Evolutionary conservation across 2,888 invertebrate genomes (phyloP), one percentile per base, ranked within the genome.

Genomic region (Norana najaformis): DNA sequence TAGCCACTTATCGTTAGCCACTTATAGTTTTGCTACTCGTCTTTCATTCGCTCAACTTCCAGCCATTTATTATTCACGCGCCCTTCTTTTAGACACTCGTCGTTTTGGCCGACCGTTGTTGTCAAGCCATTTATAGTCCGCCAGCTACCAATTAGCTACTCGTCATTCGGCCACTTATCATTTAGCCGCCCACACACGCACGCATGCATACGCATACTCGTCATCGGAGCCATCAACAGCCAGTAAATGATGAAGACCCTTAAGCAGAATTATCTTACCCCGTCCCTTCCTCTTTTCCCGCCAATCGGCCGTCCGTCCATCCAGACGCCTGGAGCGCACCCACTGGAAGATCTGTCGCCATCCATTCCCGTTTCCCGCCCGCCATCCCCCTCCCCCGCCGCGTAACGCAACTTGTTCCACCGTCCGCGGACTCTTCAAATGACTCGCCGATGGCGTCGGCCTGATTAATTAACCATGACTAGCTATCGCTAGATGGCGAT

Each of bases 401-500:
- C 69, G 69, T 8, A n/a, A 69, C 69, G n/a, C 69, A 30, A n/a
- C 0, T 13, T n/a, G 30, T 8, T n/a, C n/a, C 69, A 1, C n/a
- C 69, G 16, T 69, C 69, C 69, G 5, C 69, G 69, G n/a, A 0
- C n/a, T 30, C 69, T 69, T 0, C 69, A 69, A 69, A 69, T 69
- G 69, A 69, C 69, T 69, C 69, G 69, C n/a, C 69, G n/a, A 69
- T 69, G 69, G 69, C n/a, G n/a, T 69, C n/a, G 69, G 69, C 30
- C 53, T n/a, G 69, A 69, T 69, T 30, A 69, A 69, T 69, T 69
- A 69, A n/a, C 69, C 69, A n/a, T 23, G 47, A 23, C 69, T 4
- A 69, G 69, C 30, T 4, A 30, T 3, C n/a, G n/a, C 69, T 69
- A 69, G 69, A 69, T 69, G 69, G 69, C 69, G n/a, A 2, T n/a